A percentile compares a stretch with the other conserved stretches of the same genome.
These are phyloP conservation scores for Ia io DNA, from an alignment of 2,113 vertebrate species.

Conservation along the genomic window DNA sequence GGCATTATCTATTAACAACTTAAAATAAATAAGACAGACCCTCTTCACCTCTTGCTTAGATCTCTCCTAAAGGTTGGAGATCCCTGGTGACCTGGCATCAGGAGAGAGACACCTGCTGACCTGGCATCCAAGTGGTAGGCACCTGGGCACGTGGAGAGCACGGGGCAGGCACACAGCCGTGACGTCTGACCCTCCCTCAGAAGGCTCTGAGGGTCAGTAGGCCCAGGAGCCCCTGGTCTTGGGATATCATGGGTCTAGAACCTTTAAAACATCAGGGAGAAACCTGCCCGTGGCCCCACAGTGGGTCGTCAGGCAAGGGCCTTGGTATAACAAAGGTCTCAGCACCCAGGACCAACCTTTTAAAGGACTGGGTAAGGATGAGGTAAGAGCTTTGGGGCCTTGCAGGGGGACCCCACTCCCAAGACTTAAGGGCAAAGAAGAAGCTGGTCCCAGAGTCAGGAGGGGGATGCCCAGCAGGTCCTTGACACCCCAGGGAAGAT, in stretches of 20 bases:
- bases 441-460: not conserved
- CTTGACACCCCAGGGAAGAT: too few relatives aligned
- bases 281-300: accelerated
- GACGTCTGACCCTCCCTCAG: not conserved
- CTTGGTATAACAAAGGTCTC: not conserved
- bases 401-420: not conserved
- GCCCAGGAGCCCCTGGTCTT: not conserved
- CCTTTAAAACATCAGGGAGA: not conserved
- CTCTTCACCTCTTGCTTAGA: not conserved
- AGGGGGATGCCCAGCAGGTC: not conserved
- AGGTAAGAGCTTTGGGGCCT: not conserved
- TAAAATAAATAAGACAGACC: not conserved
- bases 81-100: not conserved
- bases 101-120: too few relatives aligned
- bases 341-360: not conserved
- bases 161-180: not conserved
- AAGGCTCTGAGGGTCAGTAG: not conserved
- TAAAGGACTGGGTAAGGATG: not conserved
- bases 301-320: not conserved
- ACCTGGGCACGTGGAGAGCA: not conserved
- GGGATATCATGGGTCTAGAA: not conserved
- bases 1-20: not conserved
- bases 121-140: not conserved
- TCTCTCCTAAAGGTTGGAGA: not conserved
- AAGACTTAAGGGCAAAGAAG: not conserved